Conservation (phyloP, 2,888 invertebrate species). For the Adelphocoris suturalis region DNA sequence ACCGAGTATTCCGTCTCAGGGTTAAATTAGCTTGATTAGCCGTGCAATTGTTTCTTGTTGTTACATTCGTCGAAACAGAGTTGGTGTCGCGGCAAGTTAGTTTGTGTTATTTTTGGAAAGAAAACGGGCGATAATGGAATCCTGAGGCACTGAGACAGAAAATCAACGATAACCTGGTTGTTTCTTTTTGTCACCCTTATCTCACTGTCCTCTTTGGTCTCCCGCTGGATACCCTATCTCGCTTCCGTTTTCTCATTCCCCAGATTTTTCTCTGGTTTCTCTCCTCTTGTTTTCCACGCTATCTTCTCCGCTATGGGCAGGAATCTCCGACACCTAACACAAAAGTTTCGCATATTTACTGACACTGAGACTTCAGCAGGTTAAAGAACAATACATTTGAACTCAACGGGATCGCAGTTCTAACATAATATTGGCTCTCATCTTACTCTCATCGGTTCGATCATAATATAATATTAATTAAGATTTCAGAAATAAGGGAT, state of each 20-base stretch:
- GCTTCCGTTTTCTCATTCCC: background rate
- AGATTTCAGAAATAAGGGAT: too few species aligned
- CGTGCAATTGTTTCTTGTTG: background rate
- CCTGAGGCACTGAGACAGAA: conserved; percentile 15
- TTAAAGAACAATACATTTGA: too few species aligned
- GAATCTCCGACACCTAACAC: background rate
- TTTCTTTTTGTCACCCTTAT: background rate
- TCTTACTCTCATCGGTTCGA: too few species aligned
- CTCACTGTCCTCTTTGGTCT: background rate
- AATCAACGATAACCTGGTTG: conserved; percentile 33
- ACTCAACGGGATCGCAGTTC: too few species aligned
- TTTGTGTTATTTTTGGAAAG: background rate
- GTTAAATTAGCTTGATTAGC: too few species aligned
- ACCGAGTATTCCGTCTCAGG: too few species aligned
- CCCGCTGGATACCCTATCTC: background rate
- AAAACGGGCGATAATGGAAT: conserved; percentile 26
- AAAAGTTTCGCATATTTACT: too few species aligned
- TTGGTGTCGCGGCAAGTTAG: background rate
- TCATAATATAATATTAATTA: too few species aligned
- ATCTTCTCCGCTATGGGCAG: background rate
- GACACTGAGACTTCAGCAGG: too few species aligned
- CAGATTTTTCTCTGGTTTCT: background rate
- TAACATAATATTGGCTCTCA: too few species aligned
- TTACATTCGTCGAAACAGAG: background rate
- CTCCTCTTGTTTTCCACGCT: background rate